Percentiles rank a stretch among this genome's conserved stretches.
Conservation (phyloP, 2,888 invertebrate genomes). For the Capitulum mitella region DNA sequence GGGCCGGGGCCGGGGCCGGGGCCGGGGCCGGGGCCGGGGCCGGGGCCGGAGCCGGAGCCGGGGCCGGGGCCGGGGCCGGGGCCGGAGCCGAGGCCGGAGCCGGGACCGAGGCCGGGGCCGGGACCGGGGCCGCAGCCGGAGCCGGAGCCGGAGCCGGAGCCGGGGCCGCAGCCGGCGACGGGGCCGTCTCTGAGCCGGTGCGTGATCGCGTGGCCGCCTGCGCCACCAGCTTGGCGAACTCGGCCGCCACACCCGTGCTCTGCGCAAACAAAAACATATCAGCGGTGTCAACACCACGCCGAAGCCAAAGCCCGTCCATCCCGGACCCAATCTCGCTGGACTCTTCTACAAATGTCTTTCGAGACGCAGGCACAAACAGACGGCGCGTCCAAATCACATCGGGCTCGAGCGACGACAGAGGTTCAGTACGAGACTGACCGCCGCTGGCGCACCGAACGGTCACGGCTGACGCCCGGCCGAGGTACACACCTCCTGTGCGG, state of each 20-base stretch:
- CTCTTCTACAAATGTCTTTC: too few species aligned
- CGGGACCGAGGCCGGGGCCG: too few species aligned
- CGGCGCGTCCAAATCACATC: not conserved
- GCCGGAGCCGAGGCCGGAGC: not conserved
- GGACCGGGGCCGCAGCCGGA: not conserved
- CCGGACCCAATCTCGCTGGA: too few species aligned
- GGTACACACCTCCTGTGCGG: not conserved
- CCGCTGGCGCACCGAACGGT: too few species aligned
- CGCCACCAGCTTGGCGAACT: slow-evolving; percentile 20
- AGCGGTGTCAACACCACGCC: too few species aligned
- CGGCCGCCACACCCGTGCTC: not conserved
- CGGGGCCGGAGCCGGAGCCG: not conserved
- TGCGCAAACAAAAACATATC: too few species aligned
- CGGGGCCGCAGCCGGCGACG: not conserved
- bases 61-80: not conserved
- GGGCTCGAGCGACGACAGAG: too few species aligned
- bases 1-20: not conserved
- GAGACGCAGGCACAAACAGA: not conserved
- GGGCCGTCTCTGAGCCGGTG: not conserved
- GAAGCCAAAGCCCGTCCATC: too few species aligned
- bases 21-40: not conserved
- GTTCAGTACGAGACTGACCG: too few species aligned
- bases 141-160: not conserved
- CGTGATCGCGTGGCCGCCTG: slow-evolving; percentile 13
- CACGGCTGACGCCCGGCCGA: not conserved